These are phyloP conservation scores for Lepidocolaptes lacrymiger DNA, from an alignment of 2,797 vertebrate genomes.

Conservation along the genomic window DNA sequence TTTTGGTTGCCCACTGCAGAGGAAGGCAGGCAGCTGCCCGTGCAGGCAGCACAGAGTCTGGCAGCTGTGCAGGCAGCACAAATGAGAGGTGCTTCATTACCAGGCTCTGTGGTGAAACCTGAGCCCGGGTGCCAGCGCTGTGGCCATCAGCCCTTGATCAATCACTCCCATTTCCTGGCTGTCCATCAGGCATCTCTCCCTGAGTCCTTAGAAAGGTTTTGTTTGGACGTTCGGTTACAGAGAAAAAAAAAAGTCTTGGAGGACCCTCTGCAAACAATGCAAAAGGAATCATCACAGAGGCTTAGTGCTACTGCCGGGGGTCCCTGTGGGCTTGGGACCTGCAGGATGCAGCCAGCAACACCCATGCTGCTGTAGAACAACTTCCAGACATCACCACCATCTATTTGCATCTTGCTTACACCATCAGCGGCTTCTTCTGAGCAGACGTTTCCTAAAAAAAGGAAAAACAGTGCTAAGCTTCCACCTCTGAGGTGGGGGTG, in stretches of 20 bases:
- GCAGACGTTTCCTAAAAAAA: neutral
- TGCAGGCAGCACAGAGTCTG: neutral
- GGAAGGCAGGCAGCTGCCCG: neutral
- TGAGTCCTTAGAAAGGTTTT: neutral
- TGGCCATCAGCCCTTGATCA: slow-evolving; percentile 61
- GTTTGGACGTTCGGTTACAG: neutral
- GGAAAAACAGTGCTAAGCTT: neutral
- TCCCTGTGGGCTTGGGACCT: neutral
- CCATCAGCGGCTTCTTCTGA: neutral
- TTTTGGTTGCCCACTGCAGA: neutral
- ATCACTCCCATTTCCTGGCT: slow-evolving; percentile 74
- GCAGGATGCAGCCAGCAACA: accelerated
- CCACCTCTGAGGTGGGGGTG: neutral
- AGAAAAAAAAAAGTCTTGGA: neutral
- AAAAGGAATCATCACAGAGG: slow-evolving; percentile 37
- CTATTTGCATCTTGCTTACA: neutral
- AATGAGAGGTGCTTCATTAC: neutral
- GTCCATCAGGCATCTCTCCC: slow-evolving; percentile 56
- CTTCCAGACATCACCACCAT: neutral
- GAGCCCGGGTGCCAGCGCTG: slow-evolving; percentile 47
- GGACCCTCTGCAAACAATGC: slow-evolving; percentile 22
- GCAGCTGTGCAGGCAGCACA: slow-evolving; percentile 37
- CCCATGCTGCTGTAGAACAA: neutral
- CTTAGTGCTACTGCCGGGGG: neutral
- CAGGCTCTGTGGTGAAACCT: slow-evolving; percentile 56